Percentiles rank a stretch among this genome's conserved stretches.
phyloP scores from a whole-genome alignment of 1,140 invertebrate genomes.

The Aphaenogaster rudis region DNA sequence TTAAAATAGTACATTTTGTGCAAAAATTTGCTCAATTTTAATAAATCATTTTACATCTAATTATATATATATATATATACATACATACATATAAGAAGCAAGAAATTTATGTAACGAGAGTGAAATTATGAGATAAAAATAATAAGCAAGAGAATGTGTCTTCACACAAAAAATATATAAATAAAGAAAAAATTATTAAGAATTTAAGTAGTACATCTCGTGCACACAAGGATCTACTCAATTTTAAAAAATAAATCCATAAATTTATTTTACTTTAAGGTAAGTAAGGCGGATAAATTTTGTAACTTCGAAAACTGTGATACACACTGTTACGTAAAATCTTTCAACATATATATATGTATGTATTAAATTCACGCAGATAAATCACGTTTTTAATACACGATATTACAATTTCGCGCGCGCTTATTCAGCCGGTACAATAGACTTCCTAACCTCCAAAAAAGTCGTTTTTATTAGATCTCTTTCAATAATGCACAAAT shows the following conservation, averaged over 20 bases:
- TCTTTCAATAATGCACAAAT: background rate
- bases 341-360: background rate
- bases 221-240: background rate
- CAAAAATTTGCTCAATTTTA: background rate
- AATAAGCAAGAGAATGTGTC: background rate
- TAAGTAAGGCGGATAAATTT: background rate
- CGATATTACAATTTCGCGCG: background rate
- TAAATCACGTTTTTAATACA: background rate
- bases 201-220: background rate
- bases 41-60: background rate
- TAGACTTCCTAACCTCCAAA: constrained; percentile 10
- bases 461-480: background rate
- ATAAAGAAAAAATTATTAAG: background rate
- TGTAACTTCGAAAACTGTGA: background rate
- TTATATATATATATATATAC: background rate
- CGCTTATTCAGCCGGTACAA: background rate
- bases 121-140: background rate
- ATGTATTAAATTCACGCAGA: background rate
- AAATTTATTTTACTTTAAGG: background rate
- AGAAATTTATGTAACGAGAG: background rate
- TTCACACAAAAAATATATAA: background rate
- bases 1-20: background rate
- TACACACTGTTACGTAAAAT: background rate
- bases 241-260: background rate
- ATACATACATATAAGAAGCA: background rate